Evolutionary conservation across 2,888 invertebrate genomes (phyloP), one percentile per base, ranked within the genome.

Genomic region (Hypercompe scribonia): DNA sequence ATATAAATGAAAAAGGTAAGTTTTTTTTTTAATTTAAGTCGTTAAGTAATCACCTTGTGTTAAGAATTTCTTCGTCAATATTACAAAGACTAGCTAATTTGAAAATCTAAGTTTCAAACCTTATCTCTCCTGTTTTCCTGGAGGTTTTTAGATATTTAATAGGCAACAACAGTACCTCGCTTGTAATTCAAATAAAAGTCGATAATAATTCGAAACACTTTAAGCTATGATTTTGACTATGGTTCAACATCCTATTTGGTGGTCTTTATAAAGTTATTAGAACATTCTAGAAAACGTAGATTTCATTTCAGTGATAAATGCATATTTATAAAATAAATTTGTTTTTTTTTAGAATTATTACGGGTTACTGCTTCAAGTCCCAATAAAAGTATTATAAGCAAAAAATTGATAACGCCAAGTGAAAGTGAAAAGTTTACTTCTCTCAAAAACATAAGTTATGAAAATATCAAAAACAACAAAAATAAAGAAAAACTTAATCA

Each of bases 331-430:
- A 31, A 13, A 18, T 31, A 31, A n/a, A n/a, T 28, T 61, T 31
- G 15, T 61, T 3, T 31, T 64, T 69, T 77, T 91, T 90, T 79
- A 93, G 93, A 90, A 77, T 54, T 81, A 71, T 71, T 82, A 36
- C 84, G 80, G 65, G 83, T 82, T 73, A 74, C 79, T 84, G 87
- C 76, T 77, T 58, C 82, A 39, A 84, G 82, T 68, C 75, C 80
- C 70, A 77, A 87, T 42, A 92, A 88, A 90, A 84, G 82, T 85
- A 91, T 84, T 77, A 46, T 90, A 86, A 90, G 88, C 76, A 92
- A 90, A 89, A 90, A 88, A 82, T 54, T 81, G 46, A 72, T 83
- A 63, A 80, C 79, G 70, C 75, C 88, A 86, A 88, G 81, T 79
- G 88, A 89, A 85, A 90, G 84, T 87, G 90, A 88, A 72, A 88